phyloP scores from a whole-genome alignment of 92 coral and sea anemone species.

The Porites rus region DNA sequence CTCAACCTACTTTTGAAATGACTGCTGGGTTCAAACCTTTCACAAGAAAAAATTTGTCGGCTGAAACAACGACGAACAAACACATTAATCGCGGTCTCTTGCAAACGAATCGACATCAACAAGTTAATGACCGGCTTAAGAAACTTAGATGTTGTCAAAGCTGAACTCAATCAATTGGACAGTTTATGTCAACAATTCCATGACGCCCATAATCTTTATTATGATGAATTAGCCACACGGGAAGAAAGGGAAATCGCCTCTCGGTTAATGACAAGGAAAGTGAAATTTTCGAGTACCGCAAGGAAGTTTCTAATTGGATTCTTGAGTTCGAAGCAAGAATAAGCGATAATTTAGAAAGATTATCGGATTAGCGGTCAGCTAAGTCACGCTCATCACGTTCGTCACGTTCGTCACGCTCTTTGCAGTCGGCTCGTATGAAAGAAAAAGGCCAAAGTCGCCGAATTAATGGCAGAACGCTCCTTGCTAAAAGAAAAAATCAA shows the following conservation, averaged over 20 bases:
- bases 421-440: slow-evolving; percentile 23
- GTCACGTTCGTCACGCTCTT: slow-evolving; percentile 16
- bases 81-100: slow-evolving; percentile 13
- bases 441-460: slow-evolving; percentile 26
- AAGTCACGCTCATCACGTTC: slow-evolving; percentile 19
- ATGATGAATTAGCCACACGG: slow-evolving; percentile 4
- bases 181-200: slow-evolving; percentile 5
- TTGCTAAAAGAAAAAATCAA: slow-evolving; percentile 6
- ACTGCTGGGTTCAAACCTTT: no score
- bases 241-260: slow-evolving; percentile 19
- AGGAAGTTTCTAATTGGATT: slow-evolving; percentile 23
- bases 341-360: slow-evolving; percentile 19
- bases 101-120: slow-evolving; percentile 29
- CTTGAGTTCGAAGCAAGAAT: slow-evolving; percentile 10
- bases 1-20: no score
- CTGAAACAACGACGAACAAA: slow-evolving; percentile 19
- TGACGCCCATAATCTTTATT: slow-evolving; percentile 7
- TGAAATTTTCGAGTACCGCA: slow-evolving; percentile 23
- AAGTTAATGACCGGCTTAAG: slow-evolving; percentile 16
- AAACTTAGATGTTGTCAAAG: background rate
- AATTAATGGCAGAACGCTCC: slow-evolving; percentile 22
- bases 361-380: slow-evolving; percentile 17
- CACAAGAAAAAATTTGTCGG: background rate
- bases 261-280: slow-evolving; percentile 16
- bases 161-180: slow-evolving; percentile 27